Base-by-base conservation (phyloP, 2,888 invertebrate genomes). In the Dilophus febrilis region DNA sequence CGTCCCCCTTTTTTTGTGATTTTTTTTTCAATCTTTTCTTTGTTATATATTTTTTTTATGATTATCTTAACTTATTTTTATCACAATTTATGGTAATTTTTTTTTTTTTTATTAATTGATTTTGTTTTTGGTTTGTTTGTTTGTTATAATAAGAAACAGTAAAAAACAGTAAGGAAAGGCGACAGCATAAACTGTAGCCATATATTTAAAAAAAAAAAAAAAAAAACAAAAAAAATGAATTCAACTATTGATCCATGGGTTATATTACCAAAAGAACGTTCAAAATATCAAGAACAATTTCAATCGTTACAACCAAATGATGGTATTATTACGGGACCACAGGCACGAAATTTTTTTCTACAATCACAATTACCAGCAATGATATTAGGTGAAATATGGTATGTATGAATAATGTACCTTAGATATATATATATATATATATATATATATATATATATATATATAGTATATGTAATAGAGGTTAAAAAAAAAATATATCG, bases 381-480 rank as follows among this genome's bases (percentile, higher is more conserved):
- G 3, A 66, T 90, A 39, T 69, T 98, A 33, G 95, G 94, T 4
- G 85, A 92, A 59, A 94, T 98, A 61, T 98, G 98, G 97, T 86
- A 72, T 62, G 59, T 46, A 47, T 45, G 18, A 27, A 36, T 37
- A n/a, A 29, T 35, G n/a, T n/a, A n/a, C n/a, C n/a, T n/a, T n/a
- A n/a, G n/a, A n/a, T n/a, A n/a, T n/a, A n/a, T n/a, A n/a, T 28
- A 22, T 37, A 39, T 27, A 14, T 40, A 13, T 44, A 12, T 22
- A 12, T 28, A 32, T 40, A 13, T 3, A n/a, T n/a, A n/a, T n/a
- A n/a, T n/a, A n/a, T n/a, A n/a, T n/a, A n/a, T n/a, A n/a, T n/a
- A n/a, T n/a, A n/a, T n/a, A n/a, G n/a, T n/a, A n/a, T n/a, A n/a
- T n/a, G n/a, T n/a, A n/a, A n/a, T n/a, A n/a, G n/a, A n/a, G n/a